Conservation (phyloP, 2,113 vertebrate genomes). For the Dissostichus mawsoni region DNA sequence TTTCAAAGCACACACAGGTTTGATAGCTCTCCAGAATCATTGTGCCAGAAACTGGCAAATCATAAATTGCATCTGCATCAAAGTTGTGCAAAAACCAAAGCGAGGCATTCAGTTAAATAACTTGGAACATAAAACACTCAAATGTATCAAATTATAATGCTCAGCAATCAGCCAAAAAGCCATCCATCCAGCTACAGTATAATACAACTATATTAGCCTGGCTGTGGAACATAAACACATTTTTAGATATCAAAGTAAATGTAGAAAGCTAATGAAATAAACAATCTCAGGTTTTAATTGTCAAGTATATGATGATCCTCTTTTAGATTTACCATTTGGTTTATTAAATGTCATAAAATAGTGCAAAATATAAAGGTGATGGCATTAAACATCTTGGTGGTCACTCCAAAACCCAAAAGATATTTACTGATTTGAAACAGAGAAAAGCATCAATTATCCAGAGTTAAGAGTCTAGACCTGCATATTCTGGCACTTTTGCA, state of each 20-base stretch:
- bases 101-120: slow-evolving; percentile 37
- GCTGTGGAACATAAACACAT: slow-evolving; percentile 1
- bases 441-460: no score
- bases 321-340: no score
- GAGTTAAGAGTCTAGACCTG: no score
- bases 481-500: no score
- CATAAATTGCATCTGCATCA: slow-evolving; percentile 35
- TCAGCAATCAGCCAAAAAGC: slow-evolving; percentile 44
- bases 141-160: slow-evolving; percentile 38
- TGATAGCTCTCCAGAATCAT: slow-evolving; percentile 17
- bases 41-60: slow-evolving; percentile 25
- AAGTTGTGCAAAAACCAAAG: slow-evolving; percentile 30
- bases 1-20: slow-evolving; percentile 37
- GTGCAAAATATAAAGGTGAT: no score
- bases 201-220: slow-evolving; percentile 16
- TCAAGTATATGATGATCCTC: no score
- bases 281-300: neutral
- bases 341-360: no score
- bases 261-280: neutral
- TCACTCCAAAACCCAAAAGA: no score
- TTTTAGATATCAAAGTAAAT: slow-evolving; percentile 21
- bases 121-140: slow-evolving; percentile 42
- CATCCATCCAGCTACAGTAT: slow-evolving; percentile 21
- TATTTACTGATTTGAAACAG: no score
- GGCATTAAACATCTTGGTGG: no score